Conservation (phyloP, 2,888 invertebrate genomes). For the Protodeltote pygarga region DNA sequence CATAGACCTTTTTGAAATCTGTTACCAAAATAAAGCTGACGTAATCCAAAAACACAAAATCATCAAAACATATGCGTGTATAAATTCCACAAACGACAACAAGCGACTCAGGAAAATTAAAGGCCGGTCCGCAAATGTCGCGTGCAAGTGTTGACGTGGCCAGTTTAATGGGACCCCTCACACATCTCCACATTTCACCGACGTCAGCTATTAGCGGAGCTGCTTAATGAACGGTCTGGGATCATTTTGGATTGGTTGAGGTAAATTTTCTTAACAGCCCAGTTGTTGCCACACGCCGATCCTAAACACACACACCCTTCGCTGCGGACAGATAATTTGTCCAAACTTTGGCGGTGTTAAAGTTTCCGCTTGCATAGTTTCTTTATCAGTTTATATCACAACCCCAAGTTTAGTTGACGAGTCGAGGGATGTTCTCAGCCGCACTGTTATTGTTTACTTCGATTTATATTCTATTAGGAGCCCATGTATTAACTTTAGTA, state of each 20-base stretch:
- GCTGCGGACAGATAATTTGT: conserved; percentile 66
- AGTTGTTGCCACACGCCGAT: conserved; percentile 57
- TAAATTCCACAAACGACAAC: conserved; percentile 55
- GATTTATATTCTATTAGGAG: conserved; percentile 19
- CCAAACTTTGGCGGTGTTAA: conserved; percentile 58
- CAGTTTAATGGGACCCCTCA: conserved; percentile 48
- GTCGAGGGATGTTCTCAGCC: conserved; percentile 23
- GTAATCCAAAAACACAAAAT: conserved; percentile 45
- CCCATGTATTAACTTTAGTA: conserved; percentile 11
- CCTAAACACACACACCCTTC: conserved; percentile 72
- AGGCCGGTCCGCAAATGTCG: conserved; percentile 56
- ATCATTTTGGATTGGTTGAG: conserved; percentile 45
- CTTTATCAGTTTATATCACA: conserved; percentile 63
- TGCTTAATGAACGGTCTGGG: conserved; percentile 53
- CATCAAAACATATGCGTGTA: conserved; percentile 48
- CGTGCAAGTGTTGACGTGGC: conserved; percentile 57
- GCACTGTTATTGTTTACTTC: conserved; percentile 39
- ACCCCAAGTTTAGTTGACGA: conserved; percentile 48
- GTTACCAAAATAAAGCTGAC: conserved; percentile 39
- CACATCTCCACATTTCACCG: conserved; percentile 26
- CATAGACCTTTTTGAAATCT: conserved; percentile 43
- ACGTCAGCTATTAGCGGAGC: conserved; percentile 8
- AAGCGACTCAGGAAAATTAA: conserved; percentile 58
- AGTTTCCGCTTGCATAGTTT: conserved; percentile 62
- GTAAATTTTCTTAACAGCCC: conserved; percentile 62